phyloP scores from a whole-genome alignment of 37 sponge, comb jelly and placozoan genomes.

The Crambe crambe region DNA sequence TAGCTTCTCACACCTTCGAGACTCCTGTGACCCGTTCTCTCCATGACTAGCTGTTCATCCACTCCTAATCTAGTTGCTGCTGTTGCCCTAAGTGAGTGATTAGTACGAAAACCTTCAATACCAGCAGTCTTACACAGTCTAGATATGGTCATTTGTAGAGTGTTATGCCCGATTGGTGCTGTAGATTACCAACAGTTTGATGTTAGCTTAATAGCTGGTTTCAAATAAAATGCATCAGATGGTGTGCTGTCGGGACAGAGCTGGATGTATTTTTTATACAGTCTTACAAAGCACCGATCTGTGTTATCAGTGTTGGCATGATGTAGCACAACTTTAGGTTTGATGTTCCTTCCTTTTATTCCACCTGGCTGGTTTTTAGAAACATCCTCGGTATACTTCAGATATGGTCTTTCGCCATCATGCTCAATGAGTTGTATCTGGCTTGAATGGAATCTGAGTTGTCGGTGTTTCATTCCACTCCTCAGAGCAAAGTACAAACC shows the following conservation, averaged over 20 bases:
- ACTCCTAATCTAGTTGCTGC: conserved; percentile 27
- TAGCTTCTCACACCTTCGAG: conserved; percentile 28
- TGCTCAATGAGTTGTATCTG: conserved; percentile 30
- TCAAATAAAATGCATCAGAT: conserved; percentile 21
- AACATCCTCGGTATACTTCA: conserved; percentile 16
- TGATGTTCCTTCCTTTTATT: conserved; percentile 26
- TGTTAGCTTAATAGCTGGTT: background rate
- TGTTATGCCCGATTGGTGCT: conserved; percentile 16
- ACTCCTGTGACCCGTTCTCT: conserved; percentile 41
- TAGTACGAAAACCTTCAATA: conserved; percentile 14
- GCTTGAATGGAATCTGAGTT: conserved; percentile 9
- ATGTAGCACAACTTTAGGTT: conserved; percentile 22
- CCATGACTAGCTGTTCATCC: conserved; percentile 53
- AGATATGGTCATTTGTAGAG: background rate
- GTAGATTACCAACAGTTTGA: conserved; percentile 6
- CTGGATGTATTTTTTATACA: conserved; percentile 7
- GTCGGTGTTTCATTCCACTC: conserved; percentile 38
- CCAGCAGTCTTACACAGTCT: conserved; percentile 19
- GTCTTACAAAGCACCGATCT: conserved; percentile 13
- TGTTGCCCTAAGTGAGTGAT: conserved; percentile 39
- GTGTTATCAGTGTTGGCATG: conserved; percentile 17
- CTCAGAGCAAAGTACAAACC: conserved; percentile 36
- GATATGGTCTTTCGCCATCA: conserved; percentile 3
- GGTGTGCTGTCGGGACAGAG: conserved; percentile 15
- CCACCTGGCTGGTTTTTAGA: conserved; percentile 45